These are phyloP conservation scores for Colossoma macropomum DNA, from an alignment of 2,113 vertebrate genomes.

Conservation along the genomic window DNA sequence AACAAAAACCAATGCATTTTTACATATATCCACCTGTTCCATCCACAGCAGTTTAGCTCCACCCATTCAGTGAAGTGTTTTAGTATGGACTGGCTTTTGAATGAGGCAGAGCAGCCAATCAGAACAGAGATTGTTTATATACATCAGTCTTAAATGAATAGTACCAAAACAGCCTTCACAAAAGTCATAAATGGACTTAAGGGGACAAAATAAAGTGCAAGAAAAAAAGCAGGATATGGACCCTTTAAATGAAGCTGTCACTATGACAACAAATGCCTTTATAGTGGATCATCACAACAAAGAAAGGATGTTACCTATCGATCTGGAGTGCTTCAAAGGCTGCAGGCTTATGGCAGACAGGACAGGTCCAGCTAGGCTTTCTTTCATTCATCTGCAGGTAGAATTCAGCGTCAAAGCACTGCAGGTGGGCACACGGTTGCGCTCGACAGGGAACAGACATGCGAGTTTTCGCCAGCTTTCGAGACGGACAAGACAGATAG, in stretches of 20 bases:
- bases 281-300: not conserved
- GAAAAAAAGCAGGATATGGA: not conserved
- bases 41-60: no score
- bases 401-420: conserved; percentile 95
- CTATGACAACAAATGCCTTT: not conserved
- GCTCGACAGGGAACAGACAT: conserved; percentile 91
- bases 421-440: conserved; percentile 92
- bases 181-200: not conserved
- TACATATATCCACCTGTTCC: no score
- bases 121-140: no score
- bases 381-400: conserved; percentile 98
- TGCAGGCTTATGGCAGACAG: conserved; percentile 95
- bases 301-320: conserved; percentile 80
- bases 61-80: no score
- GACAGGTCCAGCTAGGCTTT: conserved; percentile 96
- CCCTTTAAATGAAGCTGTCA: conserved; percentile 4
- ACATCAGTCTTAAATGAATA: no score
- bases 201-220: not conserved
- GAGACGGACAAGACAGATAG: conserved; percentile 24
- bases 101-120: no score
- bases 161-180: no score
- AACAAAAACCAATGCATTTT: no score
- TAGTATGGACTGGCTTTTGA: no score
- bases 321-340: conserved; percentile 91
- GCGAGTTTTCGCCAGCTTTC: conserved; percentile 92